Evolutionary conservation across 2,888 invertebrate genomes (phyloP).

Genomic region (Druceiella hillmani): DNA sequence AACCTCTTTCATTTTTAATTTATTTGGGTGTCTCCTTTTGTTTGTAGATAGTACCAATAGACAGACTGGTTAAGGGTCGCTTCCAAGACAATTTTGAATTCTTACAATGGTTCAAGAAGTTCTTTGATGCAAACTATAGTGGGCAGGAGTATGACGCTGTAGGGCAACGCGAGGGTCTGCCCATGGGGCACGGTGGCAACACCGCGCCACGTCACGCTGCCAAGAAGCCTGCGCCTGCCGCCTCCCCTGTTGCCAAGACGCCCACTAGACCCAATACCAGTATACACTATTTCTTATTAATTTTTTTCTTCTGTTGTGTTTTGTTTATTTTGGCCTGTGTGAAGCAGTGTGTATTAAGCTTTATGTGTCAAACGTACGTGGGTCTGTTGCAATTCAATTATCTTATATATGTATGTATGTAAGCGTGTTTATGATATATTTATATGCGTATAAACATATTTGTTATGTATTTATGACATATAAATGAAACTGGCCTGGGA

Average conservation of each 20-base stretch:
- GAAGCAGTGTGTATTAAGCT: conserved; percentile 17
- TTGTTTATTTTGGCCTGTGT: conserved; percentile 17
- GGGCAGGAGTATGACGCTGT: conserved; percentile 91
- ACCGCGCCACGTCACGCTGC: conserved; percentile 49
- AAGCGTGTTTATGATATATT: conserved; percentile 3
- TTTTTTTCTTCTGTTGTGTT: conserved; percentile 10
- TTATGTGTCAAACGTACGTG: conserved; percentile 20
- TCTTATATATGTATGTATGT: conserved; percentile 15
- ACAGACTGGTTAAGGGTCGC: conserved; percentile 93
- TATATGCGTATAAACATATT: no score
- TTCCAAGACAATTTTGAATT: conserved; percentile 99
- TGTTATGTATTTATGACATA: no score
- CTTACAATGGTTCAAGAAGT: conserved; percentile 99
- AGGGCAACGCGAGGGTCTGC: conserved; percentile 78
- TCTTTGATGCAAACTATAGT: conserved; percentile 98
- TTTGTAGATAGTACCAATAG: conserved; percentile 86
- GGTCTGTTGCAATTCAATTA: conserved; percentile 4
- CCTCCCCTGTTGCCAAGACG: conserved; percentile 50
- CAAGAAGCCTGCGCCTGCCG: conserved; percentile 38
- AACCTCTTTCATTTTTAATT: conserved; percentile 31
- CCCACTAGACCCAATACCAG: conserved; percentile 60
- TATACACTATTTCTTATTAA: conserved; percentile 35
- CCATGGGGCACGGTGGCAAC: conserved; percentile 73
- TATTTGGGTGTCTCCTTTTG: conserved; percentile 30
- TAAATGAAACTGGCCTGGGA: no score